Percentiles rank a stretch among this genome's conserved stretches.
Conservation (phyloP, 2,888 invertebrate species). For the Artemia sinica region DNA sequence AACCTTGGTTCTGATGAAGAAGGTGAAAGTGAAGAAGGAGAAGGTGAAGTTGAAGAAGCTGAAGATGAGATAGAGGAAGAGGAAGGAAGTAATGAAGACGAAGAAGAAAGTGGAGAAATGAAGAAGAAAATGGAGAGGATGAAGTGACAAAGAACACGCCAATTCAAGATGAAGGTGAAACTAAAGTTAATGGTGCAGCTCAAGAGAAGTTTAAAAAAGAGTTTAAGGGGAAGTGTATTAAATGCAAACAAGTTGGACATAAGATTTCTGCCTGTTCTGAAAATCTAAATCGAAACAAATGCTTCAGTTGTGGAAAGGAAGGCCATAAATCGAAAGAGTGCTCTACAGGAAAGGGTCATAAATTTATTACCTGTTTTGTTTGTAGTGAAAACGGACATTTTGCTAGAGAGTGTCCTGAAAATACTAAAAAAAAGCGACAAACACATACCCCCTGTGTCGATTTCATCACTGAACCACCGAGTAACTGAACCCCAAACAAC, state of each 20-base stretch:
- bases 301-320: conserved; percentile 76
- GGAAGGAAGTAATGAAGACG: conserved; percentile 14
- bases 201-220: conserved; percentile 37
- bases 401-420: conserved; percentile 48
- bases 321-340: conserved; percentile 49
- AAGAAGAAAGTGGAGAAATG: not conserved
- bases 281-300: conserved; percentile 44
- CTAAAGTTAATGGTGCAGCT: not conserved
- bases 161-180: no score
- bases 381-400: conserved; percentile 74
- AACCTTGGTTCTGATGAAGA: not conserved
- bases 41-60: conserved; percentile 7
- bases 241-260: conserved; percentile 61
- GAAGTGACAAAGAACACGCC: no score
- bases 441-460: no score
- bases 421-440: not conserved
- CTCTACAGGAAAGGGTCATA: conserved; percentile 41
- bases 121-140: not conserved
- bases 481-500: no score
- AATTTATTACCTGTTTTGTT: conserved; percentile 72
- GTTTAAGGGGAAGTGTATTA: conserved; percentile 46
- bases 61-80: not conserved
- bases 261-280: conserved; percentile 62
- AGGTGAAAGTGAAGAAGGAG: not conserved
- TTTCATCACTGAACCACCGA: no score